These are phyloP conservation scores for Leptinotarsa rubiginosa DNA, from an alignment of 2,888 invertebrate genomes.

Conservation along the genomic window DNA sequence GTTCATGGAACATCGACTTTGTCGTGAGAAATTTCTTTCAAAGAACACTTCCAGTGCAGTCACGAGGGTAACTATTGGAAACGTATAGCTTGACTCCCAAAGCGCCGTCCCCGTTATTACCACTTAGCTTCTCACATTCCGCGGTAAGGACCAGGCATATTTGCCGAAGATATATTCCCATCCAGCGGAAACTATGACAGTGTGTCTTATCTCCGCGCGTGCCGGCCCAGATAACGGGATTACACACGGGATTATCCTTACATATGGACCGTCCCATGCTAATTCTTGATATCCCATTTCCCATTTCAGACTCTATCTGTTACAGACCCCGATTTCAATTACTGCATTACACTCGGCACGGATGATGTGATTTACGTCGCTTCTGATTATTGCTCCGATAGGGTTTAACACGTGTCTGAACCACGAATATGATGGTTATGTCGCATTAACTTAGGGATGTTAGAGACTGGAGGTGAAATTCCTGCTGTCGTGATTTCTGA, in stretches of 20 bases:
- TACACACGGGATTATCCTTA: slow-evolving; percentile 65
- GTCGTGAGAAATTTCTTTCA: too few species aligned
- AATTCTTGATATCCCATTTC: slow-evolving; percentile 57
- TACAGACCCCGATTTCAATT: slow-evolving; percentile 49
- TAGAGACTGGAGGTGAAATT: not conserved
- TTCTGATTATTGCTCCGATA: slow-evolving; percentile 37
- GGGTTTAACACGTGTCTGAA: slow-evolving; percentile 35
- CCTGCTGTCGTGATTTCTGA: too few species aligned
- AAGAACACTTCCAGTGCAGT: too few species aligned
- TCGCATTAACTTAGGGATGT: not conserved
- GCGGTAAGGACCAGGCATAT: slow-evolving; percentile 38
- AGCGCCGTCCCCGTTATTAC: not conserved
- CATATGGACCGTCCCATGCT: slow-evolving; percentile 64
- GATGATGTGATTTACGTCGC: slow-evolving; percentile 33
- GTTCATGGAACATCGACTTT: too few species aligned
- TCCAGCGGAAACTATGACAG: slow-evolving; percentile 47
- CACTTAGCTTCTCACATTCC: slow-evolving; percentile 29
- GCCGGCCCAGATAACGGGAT: slow-evolving; percentile 61
- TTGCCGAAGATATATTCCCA: slow-evolving; percentile 46
- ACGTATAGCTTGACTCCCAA: too few species aligned
- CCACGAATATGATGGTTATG: slow-evolving; percentile 23
- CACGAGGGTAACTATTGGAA: too few species aligned
- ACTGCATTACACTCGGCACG: slow-evolving; percentile 34
- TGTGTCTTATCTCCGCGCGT: slow-evolving; percentile 47
- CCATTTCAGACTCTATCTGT: slow-evolving; percentile 47